Evolutionary conservation across 2,113 vertebrate species (phyloP).

Genomic region (Platanista minor): DNA sequence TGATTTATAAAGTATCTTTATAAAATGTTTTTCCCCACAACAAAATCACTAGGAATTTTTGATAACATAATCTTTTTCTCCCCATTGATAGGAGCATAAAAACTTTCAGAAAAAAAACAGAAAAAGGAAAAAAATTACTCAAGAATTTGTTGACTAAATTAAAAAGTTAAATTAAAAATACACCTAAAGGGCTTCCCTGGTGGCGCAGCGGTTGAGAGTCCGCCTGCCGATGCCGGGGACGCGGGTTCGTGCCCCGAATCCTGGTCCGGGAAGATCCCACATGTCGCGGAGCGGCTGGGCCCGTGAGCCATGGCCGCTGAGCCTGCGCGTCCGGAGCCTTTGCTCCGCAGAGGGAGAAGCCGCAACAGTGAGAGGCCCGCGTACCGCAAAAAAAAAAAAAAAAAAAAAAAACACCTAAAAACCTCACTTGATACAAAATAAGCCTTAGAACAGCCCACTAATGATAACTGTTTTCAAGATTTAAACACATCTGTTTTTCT

Average conservation of each 20-base stretch:
- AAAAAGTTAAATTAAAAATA: background rate
- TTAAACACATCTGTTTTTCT: background rate
- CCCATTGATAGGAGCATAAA: background rate
- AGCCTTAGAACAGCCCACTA: background rate
- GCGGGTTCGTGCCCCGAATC: no score
- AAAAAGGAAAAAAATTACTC: background rate
- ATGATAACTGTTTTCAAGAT: background rate
- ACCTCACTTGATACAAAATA: background rate
- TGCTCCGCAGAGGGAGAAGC: background rate
- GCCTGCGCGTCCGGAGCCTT: background rate
- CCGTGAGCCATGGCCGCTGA: background rate
- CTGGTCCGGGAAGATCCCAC: no score
- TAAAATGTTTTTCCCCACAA: background rate
- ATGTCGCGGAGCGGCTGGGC: no score
- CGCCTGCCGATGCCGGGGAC: no score
- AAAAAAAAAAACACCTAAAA: no score
- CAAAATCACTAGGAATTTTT: background rate
- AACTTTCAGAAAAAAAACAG: background rate
- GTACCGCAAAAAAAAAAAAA: background rate
- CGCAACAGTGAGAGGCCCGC: accelerated
- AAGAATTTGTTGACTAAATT: background rate
- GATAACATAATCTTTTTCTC: conserved; percentile 11
- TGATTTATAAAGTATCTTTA: background rate
- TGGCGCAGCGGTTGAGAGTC: no score
- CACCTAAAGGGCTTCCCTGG: background rate